Base-by-base conservation (phyloP, 1,140 invertebrate genomes). In the Pseudachorutes palmiensis region DNA sequence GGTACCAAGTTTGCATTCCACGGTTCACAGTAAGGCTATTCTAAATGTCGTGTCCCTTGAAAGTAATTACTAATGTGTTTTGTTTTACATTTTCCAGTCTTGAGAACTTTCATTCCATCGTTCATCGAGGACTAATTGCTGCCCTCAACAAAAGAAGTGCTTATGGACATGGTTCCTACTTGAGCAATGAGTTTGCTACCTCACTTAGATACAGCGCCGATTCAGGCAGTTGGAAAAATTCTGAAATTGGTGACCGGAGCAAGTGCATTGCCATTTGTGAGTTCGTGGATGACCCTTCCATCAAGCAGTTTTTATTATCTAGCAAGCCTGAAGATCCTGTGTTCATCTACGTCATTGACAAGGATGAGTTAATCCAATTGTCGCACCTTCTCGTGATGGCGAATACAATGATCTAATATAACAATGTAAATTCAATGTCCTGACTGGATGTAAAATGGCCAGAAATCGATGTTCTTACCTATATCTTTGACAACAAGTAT, bases 61-160 rank as follows among this genome's bases (percentile, higher is more conserved):
- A n/a, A n/a, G n/a, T n/a, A n/a, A n/a, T n/a, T n/a, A n/a, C n/a
- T n/a, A n/a, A n/a, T n/a, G n/a, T n/a, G n/a, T n/a, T n/a, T n/a
- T n/a, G n/a, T n/a, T n/a, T n/a, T n/a, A n/a, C n/a, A n/a, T n/a
- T n/a, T n/a, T n/a, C n/a, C n/a, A 30, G 19, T 3, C 59, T 61
- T 5, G 59, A 36, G 29, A 61, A 61, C 59, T 61, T 61, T 24
- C 59, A 61, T 32, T 61, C 59, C 59, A 24, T 61, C 5, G 32
- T 61, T 24, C 59, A 61, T 24, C 59, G 59, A 9, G 59, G 59
- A 9, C 59, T 61, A 12, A 30, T 61, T 16, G 26, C 9, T 12
- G 59, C 59, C 2, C 59, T 61, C 14, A 61, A 61, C 29, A 61
- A 36, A 24, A 12, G 59, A 2, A 61, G 59, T 36, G 9, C 19